phyloP scores from a whole-genome alignment of 2,797 vertebrate genomes.

The Sebastes taczanowskii region DNA sequence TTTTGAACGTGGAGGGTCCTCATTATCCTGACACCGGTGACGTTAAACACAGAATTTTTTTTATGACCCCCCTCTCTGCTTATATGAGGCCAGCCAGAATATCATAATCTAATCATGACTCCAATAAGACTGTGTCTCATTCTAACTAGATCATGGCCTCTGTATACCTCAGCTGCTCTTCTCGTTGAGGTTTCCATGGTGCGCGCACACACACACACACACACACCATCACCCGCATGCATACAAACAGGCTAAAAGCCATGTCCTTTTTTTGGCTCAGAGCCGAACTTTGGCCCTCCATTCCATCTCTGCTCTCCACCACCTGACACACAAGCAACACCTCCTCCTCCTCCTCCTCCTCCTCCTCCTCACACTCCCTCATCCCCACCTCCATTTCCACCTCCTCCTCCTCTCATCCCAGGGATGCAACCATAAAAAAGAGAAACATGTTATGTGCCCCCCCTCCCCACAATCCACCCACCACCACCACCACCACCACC shows the following conservation, averaged over 20 bases:
- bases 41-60: constrained; percentile 43
- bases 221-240: background rate
- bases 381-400: constrained; percentile 9
- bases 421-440: constrained; percentile 41
- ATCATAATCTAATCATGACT: constrained; percentile 62
- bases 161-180: constrained; percentile 28
- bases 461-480: background rate
- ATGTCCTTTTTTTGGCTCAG: constrained; percentile 44
- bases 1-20: background rate
- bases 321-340: constrained; percentile 50
- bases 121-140: constrained; percentile 49
- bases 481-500: background rate
- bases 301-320: constrained; percentile 25
- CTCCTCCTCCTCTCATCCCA: constrained; percentile 18
- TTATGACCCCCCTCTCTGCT: constrained; percentile 21
- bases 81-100: constrained; percentile 50
- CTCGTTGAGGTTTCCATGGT: constrained; percentile 35
- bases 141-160: constrained; percentile 60
- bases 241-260: background rate
- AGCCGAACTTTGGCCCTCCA: constrained; percentile 35
- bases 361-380: constrained; percentile 34
- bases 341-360: constrained; percentile 48
- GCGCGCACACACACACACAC: background rate
- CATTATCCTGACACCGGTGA: constrained; percentile 18
- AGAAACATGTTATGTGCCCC: constrained; percentile 21